Base-by-base conservation (phyloP, 2,797 vertebrate genomes). In the Hozukius guyotensis region DNA sequence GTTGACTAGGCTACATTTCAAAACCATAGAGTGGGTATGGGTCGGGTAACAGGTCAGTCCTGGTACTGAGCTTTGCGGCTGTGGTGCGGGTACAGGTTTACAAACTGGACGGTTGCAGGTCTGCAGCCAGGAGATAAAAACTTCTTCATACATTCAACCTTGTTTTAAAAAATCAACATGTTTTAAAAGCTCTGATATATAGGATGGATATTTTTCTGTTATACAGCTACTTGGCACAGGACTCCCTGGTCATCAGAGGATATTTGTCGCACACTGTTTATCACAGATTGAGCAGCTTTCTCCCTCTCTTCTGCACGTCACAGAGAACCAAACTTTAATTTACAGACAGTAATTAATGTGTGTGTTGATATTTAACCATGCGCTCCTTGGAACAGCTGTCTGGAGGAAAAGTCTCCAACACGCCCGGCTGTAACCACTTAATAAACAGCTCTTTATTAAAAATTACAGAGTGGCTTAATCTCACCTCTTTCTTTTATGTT, bases 321-420 rank as follows among this genome's bases (percentile, higher is more conserved):
- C 52, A 56, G 52, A 56, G 31, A 34, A 25, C 31, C 1, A 2
- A 56, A 12, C 14, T 70, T 66, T 27, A 49, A 49, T 66, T 66
- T 68, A 32, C 65, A 53, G 46, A 22, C 46, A 68, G 20, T 53
- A 32, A 53, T 68, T 22, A 68, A 32, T 68, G 29, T 68, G 27
- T 67, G 65, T 68, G 65, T 53, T 36, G 61, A 36, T 64, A 64
- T 64, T 64, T 64, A 64, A 63, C 61, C 61, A 63, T 63, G 61
- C 22, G 22, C n/a, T 64, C 34, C 36, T 42, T 42, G 22, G 62
- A 64, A 42, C 62, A 42, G 34, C 62, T 64, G 62, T 64, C 13
- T 64, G 34, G 62, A 25, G 22, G 34, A 38, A 34, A 64, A 64
- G 22, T 38, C 34, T 25, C 34, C 61, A 22, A 24, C n/a, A 38